A percentile compares a stretch with the other conserved stretches of the same genome.
Conservation (phyloP, 2,888 invertebrate species). For the Ichneumoninae sp. region DNA sequence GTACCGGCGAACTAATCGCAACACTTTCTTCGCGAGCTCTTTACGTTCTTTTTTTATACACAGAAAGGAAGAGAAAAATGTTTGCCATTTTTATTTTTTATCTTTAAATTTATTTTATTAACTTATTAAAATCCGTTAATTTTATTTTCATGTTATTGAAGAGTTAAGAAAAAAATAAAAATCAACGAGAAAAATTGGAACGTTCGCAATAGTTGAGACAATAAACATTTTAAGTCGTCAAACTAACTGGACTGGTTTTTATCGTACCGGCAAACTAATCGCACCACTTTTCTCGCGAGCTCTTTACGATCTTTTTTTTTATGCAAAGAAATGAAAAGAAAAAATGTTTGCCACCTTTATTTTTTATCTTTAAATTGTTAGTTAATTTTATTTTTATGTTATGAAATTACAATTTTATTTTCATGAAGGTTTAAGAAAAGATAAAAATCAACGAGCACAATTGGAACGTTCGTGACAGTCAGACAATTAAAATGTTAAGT, state of each 20-base stretch:
- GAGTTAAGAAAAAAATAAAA: neutral
- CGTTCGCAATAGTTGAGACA: neutral
- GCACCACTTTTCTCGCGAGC: constrained; percentile 16
- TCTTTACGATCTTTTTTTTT: neutral
- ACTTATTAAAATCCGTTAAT: no score
- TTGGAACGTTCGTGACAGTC: neutral
- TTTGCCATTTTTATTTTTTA: neutral
- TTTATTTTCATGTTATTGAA: no score
- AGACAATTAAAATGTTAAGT: no score
- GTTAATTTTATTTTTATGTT: no score
- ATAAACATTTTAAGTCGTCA: neutral
- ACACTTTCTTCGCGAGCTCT: constrained; percentile 30
- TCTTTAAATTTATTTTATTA: no score
- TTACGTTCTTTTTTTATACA: neutral
- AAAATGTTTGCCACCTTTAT: neutral
- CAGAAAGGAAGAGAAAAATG: neutral
- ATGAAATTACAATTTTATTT: no score
- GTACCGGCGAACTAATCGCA: neutral
- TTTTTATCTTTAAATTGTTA: no score
- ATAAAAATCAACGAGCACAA: neutral
- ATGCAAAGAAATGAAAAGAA: neutral
- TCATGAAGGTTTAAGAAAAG: neutral
- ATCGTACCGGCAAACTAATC: neutral
- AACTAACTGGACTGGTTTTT: constrained; percentile 5
- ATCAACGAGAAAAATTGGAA: neutral